Conservation (phyloP, 2,797 vertebrate species). For the Myoxocephalus aenaeus region DNA sequence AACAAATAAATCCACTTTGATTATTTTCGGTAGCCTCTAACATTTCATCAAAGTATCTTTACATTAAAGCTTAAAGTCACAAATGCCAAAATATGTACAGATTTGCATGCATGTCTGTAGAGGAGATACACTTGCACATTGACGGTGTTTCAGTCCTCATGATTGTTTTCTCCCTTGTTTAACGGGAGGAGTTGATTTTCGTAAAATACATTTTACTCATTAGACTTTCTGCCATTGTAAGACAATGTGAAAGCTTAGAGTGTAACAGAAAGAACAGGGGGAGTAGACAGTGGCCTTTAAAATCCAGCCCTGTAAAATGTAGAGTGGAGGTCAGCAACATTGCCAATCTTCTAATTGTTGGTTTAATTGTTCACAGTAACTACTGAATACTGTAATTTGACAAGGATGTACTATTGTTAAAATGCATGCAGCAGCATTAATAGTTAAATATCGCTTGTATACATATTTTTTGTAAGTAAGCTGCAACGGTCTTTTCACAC, state of each 20-base stretch:
- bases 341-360: background rate
- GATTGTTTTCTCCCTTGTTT: constrained; percentile 23
- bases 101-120: background rate
- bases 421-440: background rate
- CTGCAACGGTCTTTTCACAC: background rate
- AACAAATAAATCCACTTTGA: background rate
- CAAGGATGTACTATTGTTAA: background rate
- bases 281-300: background rate
- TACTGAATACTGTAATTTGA: background rate
- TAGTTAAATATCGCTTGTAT: background rate
- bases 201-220: constrained; percentile 25
- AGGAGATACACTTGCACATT: background rate
- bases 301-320: background rate
- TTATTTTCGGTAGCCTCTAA: background rate
- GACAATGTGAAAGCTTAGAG: constrained; percentile 13
- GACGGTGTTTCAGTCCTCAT: background rate
- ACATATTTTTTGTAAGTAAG: background rate
- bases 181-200: constrained; percentile 24
- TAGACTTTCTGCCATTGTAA: constrained; percentile 35
- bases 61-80: background rate
- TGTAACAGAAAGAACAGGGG: constrained; percentile 8
- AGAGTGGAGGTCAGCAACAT: background rate
- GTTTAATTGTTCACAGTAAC: background rate
- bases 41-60: background rate
- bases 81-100: background rate